Base-by-base conservation (phyloP, 2,113 vertebrate genomes). In the Smithornis capensis region DNA sequence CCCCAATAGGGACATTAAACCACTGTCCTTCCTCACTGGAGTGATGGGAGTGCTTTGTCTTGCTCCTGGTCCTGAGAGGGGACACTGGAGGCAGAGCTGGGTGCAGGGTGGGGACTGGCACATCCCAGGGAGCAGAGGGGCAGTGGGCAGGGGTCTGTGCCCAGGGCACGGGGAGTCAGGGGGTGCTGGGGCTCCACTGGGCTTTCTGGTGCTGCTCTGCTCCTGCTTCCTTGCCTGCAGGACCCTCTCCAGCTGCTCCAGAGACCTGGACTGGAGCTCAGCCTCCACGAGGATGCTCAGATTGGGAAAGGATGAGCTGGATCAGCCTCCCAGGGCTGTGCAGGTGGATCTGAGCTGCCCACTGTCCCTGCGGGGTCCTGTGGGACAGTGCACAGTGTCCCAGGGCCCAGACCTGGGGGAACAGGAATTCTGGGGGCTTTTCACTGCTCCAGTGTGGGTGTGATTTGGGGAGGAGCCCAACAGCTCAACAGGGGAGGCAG, bases 371-470 rank as follows among this genome's bases (percentile, higher is more conserved):
- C 1, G 10, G 44, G 18, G 19, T 52, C 38, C 10, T 33, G 23
- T 25, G 38, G 56, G n/a, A 59, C 70, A 90, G 71, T 33, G 49
- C 8, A 9, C 8, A 33, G 63, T 21, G 8, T 35, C 44, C 21
- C 53, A 71, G 62, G 23, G 23, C 40, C 35, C 33, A 62, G 47
- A 21, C 21, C 3, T 35, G 35, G 49, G 53, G 8, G 12, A 31
- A 10, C 24, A 37, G 57, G 49, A 29, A 35, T 68, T 60, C 1
- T 4, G 29, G 9, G 16, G 11, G 4, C 18, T 82, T 35, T 29
- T 49, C 23, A 70, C 14, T 0, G 0, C 31, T 49, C 28, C 1
- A 0, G 9, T 70, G 56, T 45, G 37, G 9, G 2, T 37, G 44
- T 69, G 47, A 11, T 56, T 49, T 60, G 40, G 28, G 3, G 10